These are phyloP conservation scores for Zaprionus obscuricornis DNA, from an alignment of 2,888 invertebrate species.

Conservation along the genomic window DNA sequence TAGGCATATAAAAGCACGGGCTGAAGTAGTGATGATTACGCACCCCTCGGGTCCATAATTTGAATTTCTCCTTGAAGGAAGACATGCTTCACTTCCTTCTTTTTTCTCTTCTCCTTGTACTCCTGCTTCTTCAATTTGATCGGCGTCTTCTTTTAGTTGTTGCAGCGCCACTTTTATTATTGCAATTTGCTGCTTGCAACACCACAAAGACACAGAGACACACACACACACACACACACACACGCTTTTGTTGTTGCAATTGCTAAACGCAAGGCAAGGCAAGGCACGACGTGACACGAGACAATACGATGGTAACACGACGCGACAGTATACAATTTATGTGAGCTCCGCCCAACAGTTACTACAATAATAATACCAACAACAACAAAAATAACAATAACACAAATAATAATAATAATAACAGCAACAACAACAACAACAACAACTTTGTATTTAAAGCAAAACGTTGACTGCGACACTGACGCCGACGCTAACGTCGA, in stretches of 20 bases:
- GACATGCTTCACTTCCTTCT: conserved; percentile 70
- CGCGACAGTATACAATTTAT: conserved; percentile 35
- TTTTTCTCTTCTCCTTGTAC: neutral
- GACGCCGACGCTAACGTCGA: conserved; percentile 40
- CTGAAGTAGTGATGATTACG: conserved; percentile 48
- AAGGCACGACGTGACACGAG: conserved; percentile 17
- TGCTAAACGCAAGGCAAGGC: conserved; percentile 37
- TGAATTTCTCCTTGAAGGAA: conserved; percentile 83
- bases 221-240: no score
- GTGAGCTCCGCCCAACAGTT: conserved; percentile 46
- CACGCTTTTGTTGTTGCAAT: conserved; percentile 33
- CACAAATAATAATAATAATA: neutral
- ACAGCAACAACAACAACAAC: neutral
- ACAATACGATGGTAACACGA: conserved; percentile 13
- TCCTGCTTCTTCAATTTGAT: conserved; percentile 3
- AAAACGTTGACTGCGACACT: conserved; percentile 23
- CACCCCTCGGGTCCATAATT: conserved; percentile 83
- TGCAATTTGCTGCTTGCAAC: no score
- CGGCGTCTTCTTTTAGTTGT: conserved; percentile 1
- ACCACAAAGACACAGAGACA: no score
- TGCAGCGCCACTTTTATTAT: conserved; percentile 6
- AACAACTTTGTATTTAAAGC: neutral
- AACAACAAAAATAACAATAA: conserved; percentile 24
- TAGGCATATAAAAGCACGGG: no score
- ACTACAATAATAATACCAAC: conserved; percentile 21